Conservation (phyloP, 1,140 invertebrate species). For the Neodiprion pinetum region DNA sequence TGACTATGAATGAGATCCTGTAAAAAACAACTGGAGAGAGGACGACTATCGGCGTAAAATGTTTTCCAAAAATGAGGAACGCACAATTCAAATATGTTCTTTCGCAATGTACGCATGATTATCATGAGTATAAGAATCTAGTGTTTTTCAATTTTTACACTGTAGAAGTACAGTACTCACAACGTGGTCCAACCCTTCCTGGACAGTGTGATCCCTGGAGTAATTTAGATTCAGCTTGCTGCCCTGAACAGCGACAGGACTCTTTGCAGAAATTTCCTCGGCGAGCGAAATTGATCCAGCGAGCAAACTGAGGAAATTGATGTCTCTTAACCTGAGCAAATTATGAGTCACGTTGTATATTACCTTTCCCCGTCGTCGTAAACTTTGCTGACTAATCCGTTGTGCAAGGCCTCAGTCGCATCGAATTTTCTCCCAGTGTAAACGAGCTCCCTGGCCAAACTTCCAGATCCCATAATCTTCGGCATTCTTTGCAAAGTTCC, state of each 20-base stretch:
- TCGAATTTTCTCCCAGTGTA: slow-evolving; percentile 86
- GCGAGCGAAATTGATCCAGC: slow-evolving; percentile 77
- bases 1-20: slow-evolving; percentile 13
- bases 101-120: not conserved
- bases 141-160: too few species aligned
- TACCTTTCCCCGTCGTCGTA: slow-evolving; percentile 76
- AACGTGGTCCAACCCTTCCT: slow-evolving; percentile 87
- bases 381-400: slow-evolving; percentile 80
- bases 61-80: slow-evolving; percentile 9
- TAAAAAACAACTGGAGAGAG: slow-evolving; percentile 16
- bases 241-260: slow-evolving; percentile 92
- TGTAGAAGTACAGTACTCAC: slow-evolving; percentile 65
- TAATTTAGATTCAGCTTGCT: slow-evolving; percentile 87
- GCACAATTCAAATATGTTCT: slow-evolving; percentile 6
- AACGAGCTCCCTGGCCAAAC: slow-evolving; percentile 85
- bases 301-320: slow-evolving; percentile 67
- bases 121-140: too few species aligned
- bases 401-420: slow-evolving; percentile 78
- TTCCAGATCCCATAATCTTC: slow-evolving; percentile 90
- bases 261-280: slow-evolving; percentile 83
- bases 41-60: too few species aligned
- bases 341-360: slow-evolving; percentile 21
- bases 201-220: slow-evolving; percentile 85
- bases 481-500: slow-evolving; percentile 93
- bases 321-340: not conserved